A percentile compares a stretch with the other conserved stretches of the same genome.
Evolutionary conservation across 2,888 invertebrate species (phyloP).

Genomic region (Danaus chrysippus): DNA sequence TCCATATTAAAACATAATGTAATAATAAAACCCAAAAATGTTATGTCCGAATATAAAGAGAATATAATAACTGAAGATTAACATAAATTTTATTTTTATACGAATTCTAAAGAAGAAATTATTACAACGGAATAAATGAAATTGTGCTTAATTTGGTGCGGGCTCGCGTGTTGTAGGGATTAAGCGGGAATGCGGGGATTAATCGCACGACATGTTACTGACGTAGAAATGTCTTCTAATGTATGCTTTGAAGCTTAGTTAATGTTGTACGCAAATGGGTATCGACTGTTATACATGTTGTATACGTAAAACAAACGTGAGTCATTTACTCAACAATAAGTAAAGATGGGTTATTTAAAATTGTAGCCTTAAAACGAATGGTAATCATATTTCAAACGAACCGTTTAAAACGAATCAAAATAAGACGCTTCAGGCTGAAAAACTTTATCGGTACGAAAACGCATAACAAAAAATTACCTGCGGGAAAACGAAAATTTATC

Average conservation of each 20-base stretch:
- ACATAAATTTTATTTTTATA: too few species aligned
- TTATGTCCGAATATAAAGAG: too few species aligned
- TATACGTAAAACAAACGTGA: neutral
- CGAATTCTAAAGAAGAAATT: slow-evolving; percentile 32
- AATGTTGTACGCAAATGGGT: slow-evolving; percentile 30
- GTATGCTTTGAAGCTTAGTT: slow-evolving; percentile 28
- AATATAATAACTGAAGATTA: too few species aligned
- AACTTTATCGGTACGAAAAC: slow-evolving; percentile 23
- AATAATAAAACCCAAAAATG: too few species aligned
- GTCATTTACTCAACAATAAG: neutral
- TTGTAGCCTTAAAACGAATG: neutral
- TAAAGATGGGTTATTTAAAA: neutral
- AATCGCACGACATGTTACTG: slow-evolving; percentile 65
- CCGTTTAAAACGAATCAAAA: slow-evolving; percentile 22
- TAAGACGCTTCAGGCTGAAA: slow-evolving; percentile 23
- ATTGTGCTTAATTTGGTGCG: slow-evolving; percentile 50
- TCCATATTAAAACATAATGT: neutral
- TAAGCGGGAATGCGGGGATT: slow-evolving; percentile 48
- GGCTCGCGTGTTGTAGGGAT: slow-evolving; percentile 64
- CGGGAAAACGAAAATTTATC: slow-evolving; percentile 33
- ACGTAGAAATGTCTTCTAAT: slow-evolving; percentile 42
- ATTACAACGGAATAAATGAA: slow-evolving; percentile 43
- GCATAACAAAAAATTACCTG: slow-evolving; percentile 30
- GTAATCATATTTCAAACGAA: slow-evolving; percentile 13
- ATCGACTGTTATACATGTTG: slow-evolving; percentile 3